A percentile compares a stretch with the other conserved stretches of the same genome.
These are phyloP conservation scores for Malurus splendens DNA, from an alignment of 2,797 vertebrate species.

Conservation along the genomic window DNA sequence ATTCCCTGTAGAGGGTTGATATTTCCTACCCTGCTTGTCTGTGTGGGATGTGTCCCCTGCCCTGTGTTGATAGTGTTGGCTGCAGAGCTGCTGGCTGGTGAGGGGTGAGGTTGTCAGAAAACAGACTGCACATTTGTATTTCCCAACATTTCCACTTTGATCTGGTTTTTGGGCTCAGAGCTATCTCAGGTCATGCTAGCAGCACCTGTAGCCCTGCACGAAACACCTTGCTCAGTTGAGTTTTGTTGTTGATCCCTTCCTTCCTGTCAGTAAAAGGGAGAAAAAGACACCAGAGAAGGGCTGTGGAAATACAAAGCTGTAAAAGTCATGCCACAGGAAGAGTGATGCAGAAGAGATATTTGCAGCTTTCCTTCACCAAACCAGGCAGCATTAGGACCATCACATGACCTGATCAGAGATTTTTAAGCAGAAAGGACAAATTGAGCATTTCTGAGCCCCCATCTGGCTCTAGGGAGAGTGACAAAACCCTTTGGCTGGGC, in stretches of 20 bases:
- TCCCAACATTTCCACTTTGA: conserved; percentile 55
- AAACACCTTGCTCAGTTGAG: not conserved
- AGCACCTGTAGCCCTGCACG: conserved; percentile 23
- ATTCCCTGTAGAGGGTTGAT: not conserved
- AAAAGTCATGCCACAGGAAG: not conserved
- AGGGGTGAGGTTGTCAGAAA: conserved; percentile 31
- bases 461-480: not conserved
- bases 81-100: not conserved
- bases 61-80: not conserved
- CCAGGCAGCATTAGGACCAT: not conserved
- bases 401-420: not conserved
- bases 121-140: conserved; percentile 21
- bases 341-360: not conserved
- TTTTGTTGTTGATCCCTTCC: not conserved
- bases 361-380: not conserved
- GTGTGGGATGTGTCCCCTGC: not conserved
- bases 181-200: conserved; percentile 48
- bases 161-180: conserved; percentile 26
- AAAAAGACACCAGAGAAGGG: not conserved
- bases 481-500: not conserved
- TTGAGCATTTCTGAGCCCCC: not conserved
- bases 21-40: not conserved
- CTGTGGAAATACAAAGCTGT: not conserved
- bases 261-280: not conserved
- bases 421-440: not conserved